Evolutionary conservation across 2,888 invertebrate genomes (phyloP).

Genomic region (Cloeon dipterum): DNA sequence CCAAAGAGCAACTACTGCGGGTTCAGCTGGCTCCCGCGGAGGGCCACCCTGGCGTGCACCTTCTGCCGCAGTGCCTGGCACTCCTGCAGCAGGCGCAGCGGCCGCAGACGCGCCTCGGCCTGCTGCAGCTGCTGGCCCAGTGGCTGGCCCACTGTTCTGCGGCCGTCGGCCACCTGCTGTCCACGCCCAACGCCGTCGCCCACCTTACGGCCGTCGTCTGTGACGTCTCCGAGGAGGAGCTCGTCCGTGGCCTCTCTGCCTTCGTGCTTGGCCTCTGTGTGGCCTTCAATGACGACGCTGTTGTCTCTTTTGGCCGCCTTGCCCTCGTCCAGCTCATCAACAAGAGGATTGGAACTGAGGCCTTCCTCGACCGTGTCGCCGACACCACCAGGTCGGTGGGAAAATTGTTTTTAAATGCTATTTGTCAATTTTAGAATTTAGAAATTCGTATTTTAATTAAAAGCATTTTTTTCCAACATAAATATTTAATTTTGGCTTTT

Average conservation of each 20-base stretch:
- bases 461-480: no score
- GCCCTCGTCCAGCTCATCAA: constrained; percentile 42
- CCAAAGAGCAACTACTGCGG: constrained; percentile 74
- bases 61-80: constrained; percentile 71
- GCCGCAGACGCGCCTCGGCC: constrained; percentile 23
- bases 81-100: constrained; percentile 45
- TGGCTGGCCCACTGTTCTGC: constrained; percentile 70
- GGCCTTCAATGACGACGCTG: constrained; percentile 66
- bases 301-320: constrained; percentile 45
- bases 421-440: no score
- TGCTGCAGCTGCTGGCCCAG: constrained; percentile 70
- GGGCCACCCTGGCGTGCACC: constrained; percentile 63
- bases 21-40: constrained; percentile 73
- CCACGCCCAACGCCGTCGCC: constrained; percentile 55
- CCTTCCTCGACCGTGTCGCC: constrained; percentile 60
- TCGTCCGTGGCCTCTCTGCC: constrained; percentile 74
- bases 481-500: no score
- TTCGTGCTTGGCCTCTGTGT: constrained; percentile 84
- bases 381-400: constrained; percentile 68
- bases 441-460: no score
- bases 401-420: no score
- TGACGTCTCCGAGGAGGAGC: constrained; percentile 46
- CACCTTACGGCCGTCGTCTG: constrained; percentile 44
- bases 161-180: constrained; percentile 64
- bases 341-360: constrained; percentile 76